phyloP scores from a whole-genome alignment of 2,113 vertebrate genomes.

The Sebastes fasciatus region DNA sequence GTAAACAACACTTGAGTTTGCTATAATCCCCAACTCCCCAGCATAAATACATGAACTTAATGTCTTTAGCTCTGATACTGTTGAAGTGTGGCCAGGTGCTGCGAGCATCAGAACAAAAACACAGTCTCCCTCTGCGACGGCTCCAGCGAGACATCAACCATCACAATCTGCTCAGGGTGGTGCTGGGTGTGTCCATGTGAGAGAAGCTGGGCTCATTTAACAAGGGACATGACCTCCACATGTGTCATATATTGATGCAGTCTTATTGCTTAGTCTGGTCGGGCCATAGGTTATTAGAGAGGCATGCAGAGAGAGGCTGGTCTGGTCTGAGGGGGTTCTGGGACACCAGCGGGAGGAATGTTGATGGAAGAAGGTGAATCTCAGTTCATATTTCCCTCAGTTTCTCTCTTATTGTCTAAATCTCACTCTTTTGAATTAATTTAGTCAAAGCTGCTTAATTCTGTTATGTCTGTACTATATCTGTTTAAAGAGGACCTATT shows the following conservation, averaged over 20 bases:
- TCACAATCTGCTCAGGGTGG: slow-evolving; percentile 8
- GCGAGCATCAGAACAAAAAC: slow-evolving; percentile 1
- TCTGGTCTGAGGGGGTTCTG: slow-evolving; percentile 39
- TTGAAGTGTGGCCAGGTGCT: not conserved
- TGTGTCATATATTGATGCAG: slow-evolving; percentile 62
- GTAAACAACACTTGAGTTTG: not conserved
- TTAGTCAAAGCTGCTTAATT: not conserved
- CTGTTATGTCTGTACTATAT: not conserved
- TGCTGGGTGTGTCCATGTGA: slow-evolving; percentile 27
- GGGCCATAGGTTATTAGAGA: slow-evolving; percentile 49
- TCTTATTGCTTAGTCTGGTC: slow-evolving; percentile 53
- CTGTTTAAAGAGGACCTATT: too few species aligned
- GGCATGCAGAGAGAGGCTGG: slow-evolving; percentile 21
- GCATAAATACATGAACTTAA: not conserved
- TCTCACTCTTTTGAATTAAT: not conserved
- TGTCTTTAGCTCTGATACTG: not conserved
- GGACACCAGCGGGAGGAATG: slow-evolving; percentile 51
- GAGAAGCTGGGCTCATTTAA: slow-evolving; percentile 27
- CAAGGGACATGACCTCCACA: slow-evolving; percentile 43
- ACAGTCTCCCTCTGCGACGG: not conserved
- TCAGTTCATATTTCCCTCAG: slow-evolving; percentile 28
- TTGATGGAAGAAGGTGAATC: slow-evolving; percentile 51
- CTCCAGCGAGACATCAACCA: slow-evolving; percentile 15
- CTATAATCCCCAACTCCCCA: not conserved
- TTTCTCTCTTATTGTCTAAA: slow-evolving; percentile 7